phyloP scores from a whole-genome alignment of 1,140 invertebrate species.

The Andrena cerasifolii region DNA sequence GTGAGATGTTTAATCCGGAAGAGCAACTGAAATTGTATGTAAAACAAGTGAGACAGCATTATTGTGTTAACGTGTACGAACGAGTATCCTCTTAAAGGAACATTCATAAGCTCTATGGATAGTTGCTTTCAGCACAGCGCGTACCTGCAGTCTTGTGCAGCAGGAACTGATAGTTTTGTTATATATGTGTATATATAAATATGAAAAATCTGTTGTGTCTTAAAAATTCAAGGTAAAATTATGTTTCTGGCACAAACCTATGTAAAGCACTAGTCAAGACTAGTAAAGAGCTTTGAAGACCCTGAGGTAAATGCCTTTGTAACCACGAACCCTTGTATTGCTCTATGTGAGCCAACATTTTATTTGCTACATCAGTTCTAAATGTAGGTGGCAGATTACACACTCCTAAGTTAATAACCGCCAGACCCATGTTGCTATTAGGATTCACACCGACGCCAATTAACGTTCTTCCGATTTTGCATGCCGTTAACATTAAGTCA shows the following conservation, averaged over 20 bases:
- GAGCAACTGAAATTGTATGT: constrained; percentile 2
- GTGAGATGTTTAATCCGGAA: not conserved
- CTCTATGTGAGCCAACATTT: constrained; percentile 84
- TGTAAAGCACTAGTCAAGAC: constrained; percentile 83
- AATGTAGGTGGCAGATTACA: constrained; percentile 85
- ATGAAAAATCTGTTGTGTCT: constrained; percentile 32
- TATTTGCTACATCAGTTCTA: constrained; percentile 87
- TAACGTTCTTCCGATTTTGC: constrained; percentile 85
- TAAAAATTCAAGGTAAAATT: constrained; percentile 53
- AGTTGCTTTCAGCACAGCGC: constrained; percentile 16
- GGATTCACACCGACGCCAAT: constrained; percentile 85
- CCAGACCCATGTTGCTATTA: constrained; percentile 84
- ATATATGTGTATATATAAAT: constrained; percentile 22
- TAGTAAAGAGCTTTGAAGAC: constrained; percentile 83
- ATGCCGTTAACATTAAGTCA: constrained; percentile 86
- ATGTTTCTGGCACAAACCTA: constrained; percentile 83
- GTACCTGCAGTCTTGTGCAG: constrained; percentile 40
- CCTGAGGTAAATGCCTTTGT: constrained; percentile 83
- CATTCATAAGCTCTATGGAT: constrained; percentile 29
- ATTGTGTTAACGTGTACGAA: not conserved
- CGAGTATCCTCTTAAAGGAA: constrained; percentile 19
- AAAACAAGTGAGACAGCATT: not conserved
- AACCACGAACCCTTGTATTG: constrained; percentile 85
- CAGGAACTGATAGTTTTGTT: constrained; percentile 41
- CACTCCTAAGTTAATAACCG: constrained; percentile 86